Percentiles rank a stretch among this genome's conserved stretches.
Conservation (phyloP, 2,888 invertebrate species). For the Sesamia inferens region DNA sequence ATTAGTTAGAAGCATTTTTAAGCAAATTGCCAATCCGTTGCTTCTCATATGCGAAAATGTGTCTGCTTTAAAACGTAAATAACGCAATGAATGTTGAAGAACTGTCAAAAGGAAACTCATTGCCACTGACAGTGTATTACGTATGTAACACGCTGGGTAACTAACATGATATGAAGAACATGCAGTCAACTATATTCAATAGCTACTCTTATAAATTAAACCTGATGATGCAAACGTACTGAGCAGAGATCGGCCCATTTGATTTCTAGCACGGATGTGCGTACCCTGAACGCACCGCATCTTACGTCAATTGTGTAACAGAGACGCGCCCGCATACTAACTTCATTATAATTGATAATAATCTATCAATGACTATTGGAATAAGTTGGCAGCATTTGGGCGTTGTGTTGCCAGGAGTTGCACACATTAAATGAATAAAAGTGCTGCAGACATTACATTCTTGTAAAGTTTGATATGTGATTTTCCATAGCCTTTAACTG, state of each 20-base stretch:
- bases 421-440: conserved; percentile 10
- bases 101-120: no score
- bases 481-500: neutral
- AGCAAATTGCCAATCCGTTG: no score
- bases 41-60: no score
- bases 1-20: no score
- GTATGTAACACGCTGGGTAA: neutral
- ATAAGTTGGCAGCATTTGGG: conserved; percentile 36
- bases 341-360: conserved; percentile 39
- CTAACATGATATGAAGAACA: neutral
- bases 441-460: neutral
- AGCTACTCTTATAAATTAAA: conserved; percentile 24
- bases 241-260: conserved; percentile 73
- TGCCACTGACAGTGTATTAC: no score
- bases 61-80: no score
- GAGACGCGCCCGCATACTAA: conserved; percentile 62
- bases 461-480: neutral
- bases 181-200: conserved; percentile 26
- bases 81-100: no score
- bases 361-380: conserved; percentile 50
- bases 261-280: conserved; percentile 78
- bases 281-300: conserved; percentile 44
- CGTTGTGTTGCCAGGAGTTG: conserved; percentile 17
- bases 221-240: conserved; percentile 69
- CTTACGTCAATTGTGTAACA: conserved; percentile 61